phyloP scores from a whole-genome alignment of 2,888 invertebrate species.

The Portevinia maculata region DNA sequence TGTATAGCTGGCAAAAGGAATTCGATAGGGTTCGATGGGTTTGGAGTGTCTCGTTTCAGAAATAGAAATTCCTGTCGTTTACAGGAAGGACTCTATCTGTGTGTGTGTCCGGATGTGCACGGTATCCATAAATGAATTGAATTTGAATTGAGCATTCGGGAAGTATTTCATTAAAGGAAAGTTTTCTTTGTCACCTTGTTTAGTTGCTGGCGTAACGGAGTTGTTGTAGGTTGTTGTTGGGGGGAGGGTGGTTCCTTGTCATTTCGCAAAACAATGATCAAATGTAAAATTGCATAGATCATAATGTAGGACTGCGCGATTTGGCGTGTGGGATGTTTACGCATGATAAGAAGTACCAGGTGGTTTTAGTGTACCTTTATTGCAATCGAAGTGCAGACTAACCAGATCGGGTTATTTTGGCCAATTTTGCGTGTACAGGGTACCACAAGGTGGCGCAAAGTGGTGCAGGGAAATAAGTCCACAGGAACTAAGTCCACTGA shows the following conservation, averaged over 20 bases:
- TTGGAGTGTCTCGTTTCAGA: conserved; percentile 63
- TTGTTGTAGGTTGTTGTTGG: not conserved
- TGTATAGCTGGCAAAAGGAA: conserved; percentile 46
- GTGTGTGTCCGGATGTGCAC: conserved; percentile 2
- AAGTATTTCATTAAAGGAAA: conserved; percentile 51
- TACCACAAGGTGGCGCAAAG: too few species aligned
- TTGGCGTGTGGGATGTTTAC: not conserved
- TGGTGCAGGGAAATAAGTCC: too few species aligned
- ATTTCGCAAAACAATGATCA: not conserved
- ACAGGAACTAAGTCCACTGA: too few species aligned
- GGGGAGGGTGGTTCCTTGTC: not conserved
- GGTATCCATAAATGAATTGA: conserved; percentile 59
- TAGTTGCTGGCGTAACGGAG: too few species aligned
- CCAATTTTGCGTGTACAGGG: too few species aligned
- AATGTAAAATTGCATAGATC: too few species aligned
- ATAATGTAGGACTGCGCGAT: not conserved
- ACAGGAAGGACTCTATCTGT: conserved; percentile 29
- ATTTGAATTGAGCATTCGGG: conserved; percentile 58
- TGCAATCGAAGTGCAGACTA: too few species aligned
- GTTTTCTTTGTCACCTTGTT: conserved; percentile 37
- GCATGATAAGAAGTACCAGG: too few species aligned
- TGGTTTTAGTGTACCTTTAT: too few species aligned
- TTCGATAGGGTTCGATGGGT: conserved; percentile 67
- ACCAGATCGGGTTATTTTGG: too few species aligned
- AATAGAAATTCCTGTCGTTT: conserved; percentile 64